Percentiles rank a stretch among this genome's conserved stretches.
These are phyloP conservation scores for Gorsachius goisagi DNA, from an alignment of 2,113 vertebrate genomes.

Conservation along the genomic window DNA sequence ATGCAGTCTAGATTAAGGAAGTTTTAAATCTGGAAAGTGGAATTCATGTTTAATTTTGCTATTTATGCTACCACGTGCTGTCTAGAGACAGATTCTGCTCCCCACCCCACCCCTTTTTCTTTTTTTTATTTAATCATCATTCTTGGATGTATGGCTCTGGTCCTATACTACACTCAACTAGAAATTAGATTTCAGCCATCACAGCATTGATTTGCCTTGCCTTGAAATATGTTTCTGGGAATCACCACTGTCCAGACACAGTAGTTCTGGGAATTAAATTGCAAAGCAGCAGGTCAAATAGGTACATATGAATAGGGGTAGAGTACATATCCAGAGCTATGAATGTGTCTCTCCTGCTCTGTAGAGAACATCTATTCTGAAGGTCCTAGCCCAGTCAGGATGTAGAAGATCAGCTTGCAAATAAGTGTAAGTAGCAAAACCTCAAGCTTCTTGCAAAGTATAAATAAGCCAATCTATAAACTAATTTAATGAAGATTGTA, in stretches of 20 bases:
- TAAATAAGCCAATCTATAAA: background rate
- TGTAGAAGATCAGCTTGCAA: background rate
- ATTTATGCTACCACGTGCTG: background rate
- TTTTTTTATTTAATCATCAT: background rate
- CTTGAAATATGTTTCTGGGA: slow-evolving; percentile 70
- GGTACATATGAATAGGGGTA: slow-evolving; percentile 7
- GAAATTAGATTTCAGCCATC: slow-evolving; percentile 73
- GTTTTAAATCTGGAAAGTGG: background rate
- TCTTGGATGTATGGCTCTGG: background rate
- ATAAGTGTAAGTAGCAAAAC: background rate
- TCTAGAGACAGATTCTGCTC: background rate
- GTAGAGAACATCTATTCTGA: background rate
- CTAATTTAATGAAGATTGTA: background rate
- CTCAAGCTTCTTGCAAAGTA: background rate
- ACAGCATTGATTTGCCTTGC: slow-evolving; percentile 63
- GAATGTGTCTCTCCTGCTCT: background rate
- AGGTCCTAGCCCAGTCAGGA: background rate
- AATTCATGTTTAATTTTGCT: background rate
- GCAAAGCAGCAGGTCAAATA: slow-evolving; percentile 36
- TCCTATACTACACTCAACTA: slow-evolving; percentile 1
- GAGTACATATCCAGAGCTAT: background rate
- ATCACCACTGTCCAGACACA: slow-evolving; percentile 60
- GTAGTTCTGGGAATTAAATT: slow-evolving; percentile 63
- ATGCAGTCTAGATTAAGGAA: background rate
- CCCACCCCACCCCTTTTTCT: background rate